Evolutionary conservation across 2,113 vertebrate species (phyloP).

Genomic region (Chauna torquata): DNA sequence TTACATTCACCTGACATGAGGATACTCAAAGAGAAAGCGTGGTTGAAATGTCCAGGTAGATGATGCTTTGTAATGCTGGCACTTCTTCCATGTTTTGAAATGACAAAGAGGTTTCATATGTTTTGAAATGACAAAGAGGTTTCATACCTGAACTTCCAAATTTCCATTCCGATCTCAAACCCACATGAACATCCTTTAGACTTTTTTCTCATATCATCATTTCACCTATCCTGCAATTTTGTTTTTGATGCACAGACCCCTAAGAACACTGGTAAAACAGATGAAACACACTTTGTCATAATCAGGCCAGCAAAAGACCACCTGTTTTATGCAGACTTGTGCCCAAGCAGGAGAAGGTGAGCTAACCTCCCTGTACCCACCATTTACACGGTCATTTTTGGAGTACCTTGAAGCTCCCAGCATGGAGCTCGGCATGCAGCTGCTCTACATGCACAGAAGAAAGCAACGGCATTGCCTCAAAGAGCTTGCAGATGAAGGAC

Average conservation of each 20-base stretch:
- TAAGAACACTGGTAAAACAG: background rate
- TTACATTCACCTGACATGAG: background rate
- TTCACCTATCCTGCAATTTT: background rate
- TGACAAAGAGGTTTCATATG: background rate
- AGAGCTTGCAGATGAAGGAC: background rate
- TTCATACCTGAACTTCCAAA: background rate
- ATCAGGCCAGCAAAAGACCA: background rate
- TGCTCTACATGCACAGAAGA: background rate
- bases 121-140: background rate
- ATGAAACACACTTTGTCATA: constrained; percentile 13
- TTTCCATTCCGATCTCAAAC: background rate
- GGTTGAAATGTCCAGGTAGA: background rate
- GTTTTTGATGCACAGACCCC: background rate
- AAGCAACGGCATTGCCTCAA: background rate
- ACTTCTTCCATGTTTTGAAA: background rate
- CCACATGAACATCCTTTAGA: background rate
- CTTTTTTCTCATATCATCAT: background rate
- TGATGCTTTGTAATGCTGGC: background rate
- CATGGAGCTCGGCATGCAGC: background rate
- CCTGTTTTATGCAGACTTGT: background rate
- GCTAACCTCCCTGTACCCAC: background rate
- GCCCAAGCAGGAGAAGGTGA: background rate
- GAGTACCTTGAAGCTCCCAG: background rate
- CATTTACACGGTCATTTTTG: background rate
- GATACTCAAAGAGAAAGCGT: background rate